phyloP scores from a whole-genome alignment of 1,140 invertebrate genomes.

The Aphelinus certus region DNA sequence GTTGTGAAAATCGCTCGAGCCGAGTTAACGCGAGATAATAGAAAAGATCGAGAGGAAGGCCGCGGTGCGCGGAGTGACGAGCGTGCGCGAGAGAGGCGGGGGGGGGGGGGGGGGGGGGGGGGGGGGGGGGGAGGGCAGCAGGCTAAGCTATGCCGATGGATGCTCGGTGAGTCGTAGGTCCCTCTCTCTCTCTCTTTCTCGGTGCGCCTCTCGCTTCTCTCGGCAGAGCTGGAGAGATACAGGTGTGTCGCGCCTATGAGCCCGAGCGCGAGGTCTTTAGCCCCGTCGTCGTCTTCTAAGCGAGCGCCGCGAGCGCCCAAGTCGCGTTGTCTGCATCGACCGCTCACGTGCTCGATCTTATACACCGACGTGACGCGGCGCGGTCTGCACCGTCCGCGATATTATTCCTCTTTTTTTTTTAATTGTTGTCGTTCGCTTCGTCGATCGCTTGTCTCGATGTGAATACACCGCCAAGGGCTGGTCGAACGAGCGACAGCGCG shows the following conservation, averaged over 20 bases:
- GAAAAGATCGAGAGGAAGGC: too few relatives aligned
- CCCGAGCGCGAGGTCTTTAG: conserved; percentile 26
- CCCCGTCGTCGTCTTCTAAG: conserved; percentile 18
- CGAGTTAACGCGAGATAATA: too few relatives aligned
- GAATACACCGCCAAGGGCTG: too few relatives aligned
- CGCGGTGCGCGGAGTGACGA: too few relatives aligned
- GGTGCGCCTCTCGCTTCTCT: not conserved
- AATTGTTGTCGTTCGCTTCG: too few relatives aligned
- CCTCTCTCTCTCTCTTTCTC: not conserved
- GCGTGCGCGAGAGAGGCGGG: not conserved
- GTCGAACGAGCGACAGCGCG: too few relatives aligned
- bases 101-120: not conserved
- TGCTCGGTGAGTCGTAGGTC: not conserved
- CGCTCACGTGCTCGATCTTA: not conserved
- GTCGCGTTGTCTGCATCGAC: conserved; percentile 12
- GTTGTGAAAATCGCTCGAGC: too few relatives aligned
- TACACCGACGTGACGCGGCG: too few relatives aligned
- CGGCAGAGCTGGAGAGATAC: not conserved
- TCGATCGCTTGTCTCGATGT: too few relatives aligned
- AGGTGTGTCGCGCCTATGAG: conserved; percentile 17
- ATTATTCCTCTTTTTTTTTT: too few relatives aligned
- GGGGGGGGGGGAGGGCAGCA: not conserved
- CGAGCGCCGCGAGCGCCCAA: not conserved
- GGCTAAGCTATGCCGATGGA: too few relatives aligned
- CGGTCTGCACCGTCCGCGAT: too few relatives aligned